Evolutionary conservation across 2,888 invertebrate species (phyloP).

Genomic region (Lomographa bimaculata): DNA sequence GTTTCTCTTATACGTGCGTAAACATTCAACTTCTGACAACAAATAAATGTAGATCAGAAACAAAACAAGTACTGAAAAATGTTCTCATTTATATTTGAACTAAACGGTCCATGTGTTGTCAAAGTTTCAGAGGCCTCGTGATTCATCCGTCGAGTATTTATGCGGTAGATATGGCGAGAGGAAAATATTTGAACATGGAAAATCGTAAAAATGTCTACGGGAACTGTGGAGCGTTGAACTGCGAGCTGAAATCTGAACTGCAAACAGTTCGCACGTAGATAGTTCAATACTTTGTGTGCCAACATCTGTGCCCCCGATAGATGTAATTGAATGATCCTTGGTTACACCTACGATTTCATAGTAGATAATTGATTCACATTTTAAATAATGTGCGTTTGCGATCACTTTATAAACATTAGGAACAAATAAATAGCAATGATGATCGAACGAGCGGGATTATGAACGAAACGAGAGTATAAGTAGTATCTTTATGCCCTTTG

Average conservation of each 20-base stretch:
- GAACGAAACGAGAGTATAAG: too few species aligned
- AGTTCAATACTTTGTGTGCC: slow-evolving; percentile 17
- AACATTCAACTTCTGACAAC: slow-evolving; percentile 51
- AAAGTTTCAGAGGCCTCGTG: slow-evolving; percentile 56
- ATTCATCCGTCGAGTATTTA: slow-evolving; percentile 58
- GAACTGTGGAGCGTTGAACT: slow-evolving; percentile 41
- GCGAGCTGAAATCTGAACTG: slow-evolving; percentile 34
- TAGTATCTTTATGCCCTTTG: too few species aligned
- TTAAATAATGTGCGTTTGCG: too few species aligned
- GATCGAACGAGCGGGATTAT: too few species aligned
- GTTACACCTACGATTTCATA: too few species aligned
- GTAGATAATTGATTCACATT: too few species aligned
- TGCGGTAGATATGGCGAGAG: slow-evolving; percentile 40
- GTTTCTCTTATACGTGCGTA: slow-evolving; percentile 36
- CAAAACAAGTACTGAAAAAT: slow-evolving; percentile 54
- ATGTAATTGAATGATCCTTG: too few species aligned
- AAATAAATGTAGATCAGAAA: slow-evolving; percentile 43
- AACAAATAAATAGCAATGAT: too few species aligned
- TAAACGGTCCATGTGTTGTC: slow-evolving; percentile 62
- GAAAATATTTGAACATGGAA: slow-evolving; percentile 49
- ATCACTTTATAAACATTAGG: too few species aligned
- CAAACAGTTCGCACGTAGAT: slow-evolving; percentile 35
- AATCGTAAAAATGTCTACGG: slow-evolving; percentile 43
- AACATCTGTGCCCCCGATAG: too few species aligned
- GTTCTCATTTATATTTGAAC: slow-evolving; percentile 57